Evolutionary conservation across 2,888 invertebrate genomes (phyloP).

Genomic region (Capitulum mitella): DNA sequence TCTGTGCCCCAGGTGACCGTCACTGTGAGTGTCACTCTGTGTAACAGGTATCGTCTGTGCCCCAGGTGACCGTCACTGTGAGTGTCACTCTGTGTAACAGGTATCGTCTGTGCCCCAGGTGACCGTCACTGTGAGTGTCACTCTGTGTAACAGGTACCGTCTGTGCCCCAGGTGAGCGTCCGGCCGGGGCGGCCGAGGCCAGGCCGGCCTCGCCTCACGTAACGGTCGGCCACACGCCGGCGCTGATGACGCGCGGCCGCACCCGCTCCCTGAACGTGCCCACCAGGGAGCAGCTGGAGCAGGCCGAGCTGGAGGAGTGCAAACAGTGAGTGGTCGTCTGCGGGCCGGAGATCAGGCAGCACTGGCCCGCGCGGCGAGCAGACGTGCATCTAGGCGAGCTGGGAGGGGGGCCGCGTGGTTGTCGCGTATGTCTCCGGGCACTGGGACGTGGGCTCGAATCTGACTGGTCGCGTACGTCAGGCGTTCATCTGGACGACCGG

Average conservation of each 20-base stretch:
- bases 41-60: too few relatives aligned
- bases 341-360: neutral
- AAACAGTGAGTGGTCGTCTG: neutral
- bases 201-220: neutral
- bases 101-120: too few relatives aligned
- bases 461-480: too few relatives aligned
- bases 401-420: too few relatives aligned
- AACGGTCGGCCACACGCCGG: neutral
- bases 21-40: too few relatives aligned
- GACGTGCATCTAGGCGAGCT: neutral
- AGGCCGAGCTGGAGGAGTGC: neutral
- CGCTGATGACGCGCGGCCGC: conserved; percentile 1
- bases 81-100: too few relatives aligned
- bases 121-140: too few relatives aligned
- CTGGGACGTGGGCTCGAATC: too few relatives aligned
- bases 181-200: neutral
- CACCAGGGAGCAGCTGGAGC: conserved; percentile 15
- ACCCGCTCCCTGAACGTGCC: neutral
- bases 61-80: too few relatives aligned
- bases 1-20: too few relatives aligned
- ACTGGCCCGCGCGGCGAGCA: neutral
- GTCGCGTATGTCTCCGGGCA: neutral
- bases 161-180: neutral
- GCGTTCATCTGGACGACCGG: too few relatives aligned
- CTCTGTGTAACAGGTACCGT: too few relatives aligned